Percentiles rank a stretch among this genome's conserved stretches.
These are phyloP conservation scores for Diplodus sargus DNA, from an alignment of 2,797 vertebrate genomes.

Conservation along the genomic window DNA sequence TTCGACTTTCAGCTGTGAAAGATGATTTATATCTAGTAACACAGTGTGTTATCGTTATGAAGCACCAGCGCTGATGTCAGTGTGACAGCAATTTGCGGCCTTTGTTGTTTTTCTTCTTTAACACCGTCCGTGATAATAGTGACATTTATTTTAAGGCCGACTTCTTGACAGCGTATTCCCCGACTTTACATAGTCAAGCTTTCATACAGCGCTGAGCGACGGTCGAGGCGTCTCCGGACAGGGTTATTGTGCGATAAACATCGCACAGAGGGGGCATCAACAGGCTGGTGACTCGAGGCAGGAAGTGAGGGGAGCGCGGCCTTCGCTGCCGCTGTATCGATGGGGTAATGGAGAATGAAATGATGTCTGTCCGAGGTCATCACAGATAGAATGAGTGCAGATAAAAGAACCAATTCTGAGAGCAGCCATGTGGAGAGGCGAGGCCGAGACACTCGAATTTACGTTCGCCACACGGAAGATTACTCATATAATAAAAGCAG, in stretches of 20 bases:
- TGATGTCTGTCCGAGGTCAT: slow-evolving; percentile 77
- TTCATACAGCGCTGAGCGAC: slow-evolving; percentile 31
- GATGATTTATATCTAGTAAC: neutral
- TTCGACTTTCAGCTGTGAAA: neutral
- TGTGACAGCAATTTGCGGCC: slow-evolving; percentile 8
- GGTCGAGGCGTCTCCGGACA: slow-evolving; percentile 12
- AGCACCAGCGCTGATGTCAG: neutral
- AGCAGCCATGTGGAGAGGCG: slow-evolving; percentile 54
- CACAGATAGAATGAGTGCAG: slow-evolving; percentile 64
- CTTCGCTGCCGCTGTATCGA: slow-evolving; percentile 38
- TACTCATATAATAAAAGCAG: slow-evolving; percentile 17
- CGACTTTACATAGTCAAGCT: slow-evolving; percentile 46
- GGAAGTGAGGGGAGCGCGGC: slow-evolving; percentile 52
- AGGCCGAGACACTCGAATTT: slow-evolving; percentile 36
- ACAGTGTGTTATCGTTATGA: neutral
- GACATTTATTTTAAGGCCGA: slow-evolving; percentile 22
- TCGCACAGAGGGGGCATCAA: slow-evolving; percentile 29
- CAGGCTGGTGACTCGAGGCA: slow-evolving; percentile 38
- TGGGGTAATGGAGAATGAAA: slow-evolving; percentile 82
- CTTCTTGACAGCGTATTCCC: slow-evolving; percentile 20
- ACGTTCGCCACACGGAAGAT: slow-evolving; percentile 32
- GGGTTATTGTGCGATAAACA: slow-evolving; percentile 53
- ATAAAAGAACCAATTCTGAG: slow-evolving; percentile 73
- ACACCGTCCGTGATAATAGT: neutral
- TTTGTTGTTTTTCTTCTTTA: slow-evolving; percentile 12